A percentile compares a stretch with the other conserved stretches of the same genome.
phyloP scores from a whole-genome alignment of 2,797 vertebrate genomes.

The Diglossa cyanea region DNA sequence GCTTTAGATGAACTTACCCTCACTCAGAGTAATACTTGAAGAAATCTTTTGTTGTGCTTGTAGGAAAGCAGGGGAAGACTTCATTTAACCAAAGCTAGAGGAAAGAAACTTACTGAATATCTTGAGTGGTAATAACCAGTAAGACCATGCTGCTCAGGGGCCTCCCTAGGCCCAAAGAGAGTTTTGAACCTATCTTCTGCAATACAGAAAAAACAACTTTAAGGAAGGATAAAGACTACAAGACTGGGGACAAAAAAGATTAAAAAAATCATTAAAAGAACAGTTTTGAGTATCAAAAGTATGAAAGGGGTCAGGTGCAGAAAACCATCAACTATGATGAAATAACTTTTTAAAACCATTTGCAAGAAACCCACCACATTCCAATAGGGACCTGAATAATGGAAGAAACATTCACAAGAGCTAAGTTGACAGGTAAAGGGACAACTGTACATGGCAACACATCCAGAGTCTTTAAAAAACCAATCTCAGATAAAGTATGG shows the following conservation, averaged over 20 bases:
- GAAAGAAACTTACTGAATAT: neutral
- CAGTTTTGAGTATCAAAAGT: neutral
- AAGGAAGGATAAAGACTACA: neutral
- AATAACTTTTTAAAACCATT: neutral
- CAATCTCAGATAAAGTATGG: neutral
- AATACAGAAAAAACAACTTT: neutral
- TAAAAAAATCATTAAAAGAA: neutral
- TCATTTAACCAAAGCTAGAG: neutral
- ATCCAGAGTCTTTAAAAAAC: neutral
- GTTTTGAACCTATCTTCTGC: neutral
- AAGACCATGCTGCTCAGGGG: neutral
- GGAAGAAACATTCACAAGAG: neutral
- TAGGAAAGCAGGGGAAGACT: neutral
- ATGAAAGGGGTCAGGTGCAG: neutral
- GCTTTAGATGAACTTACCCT: neutral
- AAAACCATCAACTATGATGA: neutral
- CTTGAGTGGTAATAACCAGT: neutral
- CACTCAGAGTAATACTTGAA: neutral
- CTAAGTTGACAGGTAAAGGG: neutral
- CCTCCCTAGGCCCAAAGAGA: neutral
- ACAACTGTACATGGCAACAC: fast-evolving
- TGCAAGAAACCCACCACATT: neutral
- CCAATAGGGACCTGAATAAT: neutral
- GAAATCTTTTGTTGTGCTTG: neutral
- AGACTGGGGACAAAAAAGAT: fast-evolving